Percentiles rank a stretch among this genome's conserved stretches.
phyloP scores from a whole-genome alignment of 2,113 vertebrate genomes.

The Petaurus breviceps region DNA sequence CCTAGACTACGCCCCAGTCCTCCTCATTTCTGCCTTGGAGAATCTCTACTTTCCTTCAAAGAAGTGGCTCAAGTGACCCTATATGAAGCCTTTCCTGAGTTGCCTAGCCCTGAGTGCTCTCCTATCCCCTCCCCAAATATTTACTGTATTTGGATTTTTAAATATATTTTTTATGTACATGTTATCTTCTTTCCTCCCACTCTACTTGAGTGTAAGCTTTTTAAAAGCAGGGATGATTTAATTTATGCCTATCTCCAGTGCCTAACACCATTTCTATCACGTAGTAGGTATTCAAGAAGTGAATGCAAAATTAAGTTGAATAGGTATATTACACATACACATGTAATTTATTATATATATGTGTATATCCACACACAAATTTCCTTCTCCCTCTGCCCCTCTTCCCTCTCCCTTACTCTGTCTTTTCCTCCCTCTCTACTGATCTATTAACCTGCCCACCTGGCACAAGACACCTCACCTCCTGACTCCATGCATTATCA shows the following conservation, averaged over 20 bases:
- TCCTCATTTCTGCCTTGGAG: neutral
- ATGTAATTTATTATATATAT: no score
- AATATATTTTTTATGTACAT: neutral
- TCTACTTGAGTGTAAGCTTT: neutral
- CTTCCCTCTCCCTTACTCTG: no score
- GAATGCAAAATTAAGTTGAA: neutral
- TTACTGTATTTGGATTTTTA: neutral
- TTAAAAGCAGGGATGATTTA: neutral
- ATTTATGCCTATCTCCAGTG: neutral
- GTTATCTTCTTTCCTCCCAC: neutral
- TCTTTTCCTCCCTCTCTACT: no score
- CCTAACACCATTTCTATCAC: neutral
- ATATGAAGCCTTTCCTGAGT: neutral
- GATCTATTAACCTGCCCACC: no score
- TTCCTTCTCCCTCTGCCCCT: no score
- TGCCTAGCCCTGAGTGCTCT: neutral
- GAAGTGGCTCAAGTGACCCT: neutral
- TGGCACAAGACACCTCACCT: no score
- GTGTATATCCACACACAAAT: no score
- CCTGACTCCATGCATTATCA: no score
- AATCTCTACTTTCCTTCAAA: no score
- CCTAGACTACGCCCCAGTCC: neutral
- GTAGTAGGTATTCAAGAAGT: neutral
- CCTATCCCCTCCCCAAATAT: neutral
- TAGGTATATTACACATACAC: no score